A percentile compares a stretch with the other conserved stretches of the same genome.
Conservation (phyloP, 2,797 vertebrate genomes). For the Heliangelus exortis region DNA sequence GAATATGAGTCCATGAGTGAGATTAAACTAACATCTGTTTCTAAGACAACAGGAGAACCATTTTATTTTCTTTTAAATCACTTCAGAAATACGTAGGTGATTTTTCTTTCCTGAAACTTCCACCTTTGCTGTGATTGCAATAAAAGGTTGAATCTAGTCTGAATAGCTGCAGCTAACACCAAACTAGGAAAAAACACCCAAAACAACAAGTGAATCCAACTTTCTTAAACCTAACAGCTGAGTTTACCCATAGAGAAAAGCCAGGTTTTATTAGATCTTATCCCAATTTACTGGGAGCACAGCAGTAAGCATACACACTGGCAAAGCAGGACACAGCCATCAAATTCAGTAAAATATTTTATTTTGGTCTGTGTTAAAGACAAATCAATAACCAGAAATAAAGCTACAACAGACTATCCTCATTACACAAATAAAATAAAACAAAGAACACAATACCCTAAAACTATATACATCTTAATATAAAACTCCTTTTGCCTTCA, state of each 20-base stretch:
- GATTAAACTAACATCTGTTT: constrained; percentile 54
- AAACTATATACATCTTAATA: background rate
- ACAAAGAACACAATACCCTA: background rate
- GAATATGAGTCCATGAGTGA: background rate
- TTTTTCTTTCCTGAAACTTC: background rate
- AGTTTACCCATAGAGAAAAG: background rate
- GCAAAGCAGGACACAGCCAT: background rate
- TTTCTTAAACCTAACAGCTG: background rate
- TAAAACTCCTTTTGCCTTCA: background rate
- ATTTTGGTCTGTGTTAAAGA: background rate
- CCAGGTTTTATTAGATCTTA: background rate
- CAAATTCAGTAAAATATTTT: background rate
- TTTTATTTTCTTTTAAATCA: background rate
- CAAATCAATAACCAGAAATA: constrained; percentile 9
- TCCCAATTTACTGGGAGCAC: background rate
- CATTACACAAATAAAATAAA: background rate
- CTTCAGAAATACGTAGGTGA: background rate
- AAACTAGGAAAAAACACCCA: background rate
- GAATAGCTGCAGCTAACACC: background rate
- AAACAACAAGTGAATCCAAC: background rate
- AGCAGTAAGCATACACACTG: background rate
- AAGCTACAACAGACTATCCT: background rate
- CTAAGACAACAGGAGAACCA: background rate
- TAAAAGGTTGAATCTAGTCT: background rate
- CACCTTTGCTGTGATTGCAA: background rate